phyloP scores from a whole-genome alignment of 1,140 invertebrate species.

The Drosophila sp. region DNA sequence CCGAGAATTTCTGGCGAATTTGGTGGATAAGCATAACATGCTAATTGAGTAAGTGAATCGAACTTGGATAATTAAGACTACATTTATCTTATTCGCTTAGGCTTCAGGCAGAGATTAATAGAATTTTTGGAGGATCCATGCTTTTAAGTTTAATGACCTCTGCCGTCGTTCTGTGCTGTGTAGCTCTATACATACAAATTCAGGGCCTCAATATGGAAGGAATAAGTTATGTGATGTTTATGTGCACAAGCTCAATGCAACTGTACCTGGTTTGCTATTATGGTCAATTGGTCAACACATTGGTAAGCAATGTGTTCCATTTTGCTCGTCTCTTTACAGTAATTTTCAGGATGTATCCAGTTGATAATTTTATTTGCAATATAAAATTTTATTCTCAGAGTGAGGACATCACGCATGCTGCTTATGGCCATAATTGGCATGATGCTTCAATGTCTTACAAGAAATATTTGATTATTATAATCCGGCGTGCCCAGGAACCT shows the following conservation, averaged over 20 bases:
- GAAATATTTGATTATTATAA: slow-evolving; percentile 51
- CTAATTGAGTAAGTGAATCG: slow-evolving; percentile 39
- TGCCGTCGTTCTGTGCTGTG: slow-evolving; percentile 45
- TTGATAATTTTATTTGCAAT: too few relatives aligned
- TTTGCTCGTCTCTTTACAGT: too few relatives aligned
- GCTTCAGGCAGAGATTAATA: slow-evolving; percentile 40
- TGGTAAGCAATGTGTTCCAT: slow-evolving; percentile 18
- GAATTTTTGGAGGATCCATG: slow-evolving; percentile 44
- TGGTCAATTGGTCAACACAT: slow-evolving; percentile 44
- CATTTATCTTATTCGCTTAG: neutral
- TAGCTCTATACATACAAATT: slow-evolving; percentile 43
- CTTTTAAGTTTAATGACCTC: slow-evolving; percentile 52
- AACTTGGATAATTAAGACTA: neutral
- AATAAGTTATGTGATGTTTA: neutral
- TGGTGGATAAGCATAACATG: slow-evolving; percentile 47
- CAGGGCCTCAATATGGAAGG: slow-evolving; percentile 52
- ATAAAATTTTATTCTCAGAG: slow-evolving; percentile 24
- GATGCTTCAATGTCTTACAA: slow-evolving; percentile 57
- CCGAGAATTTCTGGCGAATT: slow-evolving; percentile 35
- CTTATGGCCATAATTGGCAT: slow-evolving; percentile 55
- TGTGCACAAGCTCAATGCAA: too few relatives aligned
- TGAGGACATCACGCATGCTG: slow-evolving; percentile 27
- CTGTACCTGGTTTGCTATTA: slow-evolving; percentile 42
- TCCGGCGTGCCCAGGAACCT: slow-evolving; percentile 44
- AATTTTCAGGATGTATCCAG: too few relatives aligned